phyloP scores from a whole-genome alignment of 2,797 vertebrate genomes.

The Sternotherus odoratus region DNA sequence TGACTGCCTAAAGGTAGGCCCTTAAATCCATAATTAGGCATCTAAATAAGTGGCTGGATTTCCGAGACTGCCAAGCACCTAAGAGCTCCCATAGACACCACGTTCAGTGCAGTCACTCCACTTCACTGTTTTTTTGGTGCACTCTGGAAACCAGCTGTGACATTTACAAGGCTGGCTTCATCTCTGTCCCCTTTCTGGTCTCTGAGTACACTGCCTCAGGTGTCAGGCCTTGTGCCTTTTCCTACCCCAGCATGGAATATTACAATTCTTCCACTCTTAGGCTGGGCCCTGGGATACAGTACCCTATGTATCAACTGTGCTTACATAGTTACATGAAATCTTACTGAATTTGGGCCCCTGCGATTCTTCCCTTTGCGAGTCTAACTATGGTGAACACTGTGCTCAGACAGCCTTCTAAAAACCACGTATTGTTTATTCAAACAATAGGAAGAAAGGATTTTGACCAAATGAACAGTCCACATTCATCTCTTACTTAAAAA shows the following conservation, averaged over 20 bases:
- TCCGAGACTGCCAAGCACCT: not conserved
- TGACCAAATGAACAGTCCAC: not conserved
- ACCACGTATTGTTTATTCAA: not conserved
- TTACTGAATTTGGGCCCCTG: not conserved
- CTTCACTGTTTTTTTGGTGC: not conserved
- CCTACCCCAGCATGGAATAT: not conserved
- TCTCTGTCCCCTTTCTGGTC: not conserved
- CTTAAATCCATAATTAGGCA: not conserved
- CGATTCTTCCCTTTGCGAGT: not conserved
- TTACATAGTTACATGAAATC: not conserved
- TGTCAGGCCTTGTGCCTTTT: not conserved
- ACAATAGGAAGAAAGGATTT: not conserved
- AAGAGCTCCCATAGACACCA: not conserved
- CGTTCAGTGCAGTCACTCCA: not conserved
- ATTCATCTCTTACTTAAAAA: not conserved
- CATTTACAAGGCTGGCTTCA: not conserved
- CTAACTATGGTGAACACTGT: not conserved
- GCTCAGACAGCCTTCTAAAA: not conserved
- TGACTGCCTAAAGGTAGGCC: not conserved
- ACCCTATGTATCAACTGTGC: not conserved
- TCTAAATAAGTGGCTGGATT: not conserved
- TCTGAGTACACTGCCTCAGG: not conserved
- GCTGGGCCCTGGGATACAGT: not conserved
- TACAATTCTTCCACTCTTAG: not conserved
- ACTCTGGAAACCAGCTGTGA: not conserved